Conservation (phyloP, 2,113 vertebrate species). For the Syngnathus floridae region DNA sequence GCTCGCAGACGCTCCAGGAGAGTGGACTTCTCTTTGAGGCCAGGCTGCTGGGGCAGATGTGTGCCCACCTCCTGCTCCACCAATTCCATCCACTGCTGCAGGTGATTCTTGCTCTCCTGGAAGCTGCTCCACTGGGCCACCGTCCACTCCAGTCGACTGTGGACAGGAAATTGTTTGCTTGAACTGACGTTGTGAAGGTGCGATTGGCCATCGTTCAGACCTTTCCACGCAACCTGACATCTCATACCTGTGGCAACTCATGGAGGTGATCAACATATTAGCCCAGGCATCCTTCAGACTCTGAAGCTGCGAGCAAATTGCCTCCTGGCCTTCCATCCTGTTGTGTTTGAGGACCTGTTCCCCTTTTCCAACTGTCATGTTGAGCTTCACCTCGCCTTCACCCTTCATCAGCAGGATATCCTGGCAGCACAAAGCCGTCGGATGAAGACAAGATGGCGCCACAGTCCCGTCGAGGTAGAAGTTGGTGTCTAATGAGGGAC, state of each 20-base stretch:
- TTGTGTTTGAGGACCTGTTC: conserved; percentile 85
- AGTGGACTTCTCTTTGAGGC: conserved; percentile 85
- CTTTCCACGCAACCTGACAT: neutral
- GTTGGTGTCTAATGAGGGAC: too few species aligned
- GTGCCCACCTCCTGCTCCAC: conserved; percentile 78
- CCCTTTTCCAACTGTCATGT: conserved; percentile 92
- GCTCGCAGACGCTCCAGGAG: conserved; percentile 82
- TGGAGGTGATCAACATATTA: conserved; percentile 74
- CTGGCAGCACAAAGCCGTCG: conserved; percentile 52
- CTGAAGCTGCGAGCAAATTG: conserved; percentile 79
- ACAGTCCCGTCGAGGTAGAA: too few species aligned
- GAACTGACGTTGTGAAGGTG: neutral
- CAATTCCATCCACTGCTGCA: conserved; percentile 91
- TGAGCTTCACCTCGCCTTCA: conserved; percentile 92
- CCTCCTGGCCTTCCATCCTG: conserved; percentile 78
- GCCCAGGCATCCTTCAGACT: conserved; percentile 80
- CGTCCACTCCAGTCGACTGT: conserved; percentile 83
- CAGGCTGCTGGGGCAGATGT: conserved; percentile 77
- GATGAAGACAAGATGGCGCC: too few species aligned
- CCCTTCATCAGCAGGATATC: conserved; percentile 93
- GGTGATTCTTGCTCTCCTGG: conserved; percentile 78
- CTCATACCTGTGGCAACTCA: conserved; percentile 82
- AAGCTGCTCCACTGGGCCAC: conserved; percentile 85
- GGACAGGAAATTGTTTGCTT: neutral
- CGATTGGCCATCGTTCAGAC: neutral